Percentiles rank a stretch among this genome's conserved stretches.
Conservation (phyloP, 2,888 invertebrate species). For the Podabrus alpinus region DNA sequence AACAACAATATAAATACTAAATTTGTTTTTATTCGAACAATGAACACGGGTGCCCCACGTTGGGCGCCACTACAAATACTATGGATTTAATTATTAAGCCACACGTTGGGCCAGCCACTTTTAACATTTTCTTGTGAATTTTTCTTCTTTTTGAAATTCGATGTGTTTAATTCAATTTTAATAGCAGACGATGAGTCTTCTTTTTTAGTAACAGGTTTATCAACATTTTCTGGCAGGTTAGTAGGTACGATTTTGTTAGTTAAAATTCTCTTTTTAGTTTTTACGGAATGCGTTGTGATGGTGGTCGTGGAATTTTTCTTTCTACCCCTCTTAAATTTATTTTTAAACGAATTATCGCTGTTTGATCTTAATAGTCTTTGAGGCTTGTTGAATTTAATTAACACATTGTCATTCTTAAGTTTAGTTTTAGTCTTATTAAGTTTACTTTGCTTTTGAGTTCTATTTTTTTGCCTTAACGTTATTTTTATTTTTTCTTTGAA, state of each 20-base stretch:
- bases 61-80: no score
- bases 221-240: neutral
- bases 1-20: no score
- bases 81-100: no score
- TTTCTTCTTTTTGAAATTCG: neutral
- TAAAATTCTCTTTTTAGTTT: neutral
- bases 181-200: neutral
- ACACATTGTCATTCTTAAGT: slow-evolving; percentile 8
- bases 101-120: no score
- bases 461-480: slow-evolving; percentile 26
- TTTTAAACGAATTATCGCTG: neutral
- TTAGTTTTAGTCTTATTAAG: slow-evolving; percentile 34
- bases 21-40: no score
- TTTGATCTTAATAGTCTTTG: slow-evolving; percentile 21
- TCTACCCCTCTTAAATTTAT: slow-evolving; percentile 3
- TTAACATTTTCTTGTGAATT: neutral
- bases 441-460: slow-evolving; percentile 29
- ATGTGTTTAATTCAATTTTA: neutral
- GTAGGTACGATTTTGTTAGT: neutral
- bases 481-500: slow-evolving; percentile 40
- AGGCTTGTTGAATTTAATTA: slow-evolving; percentile 16
- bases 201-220: neutral
- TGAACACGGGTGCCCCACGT: no score
- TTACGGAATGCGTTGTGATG: neutral
- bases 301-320: neutral